Percentiles rank a stretch among this genome's conserved stretches.
These are phyloP conservation scores for Potamilus streckersoni DNA, from an alignment of 1,140 invertebrate species.

Conservation along the genomic window DNA sequence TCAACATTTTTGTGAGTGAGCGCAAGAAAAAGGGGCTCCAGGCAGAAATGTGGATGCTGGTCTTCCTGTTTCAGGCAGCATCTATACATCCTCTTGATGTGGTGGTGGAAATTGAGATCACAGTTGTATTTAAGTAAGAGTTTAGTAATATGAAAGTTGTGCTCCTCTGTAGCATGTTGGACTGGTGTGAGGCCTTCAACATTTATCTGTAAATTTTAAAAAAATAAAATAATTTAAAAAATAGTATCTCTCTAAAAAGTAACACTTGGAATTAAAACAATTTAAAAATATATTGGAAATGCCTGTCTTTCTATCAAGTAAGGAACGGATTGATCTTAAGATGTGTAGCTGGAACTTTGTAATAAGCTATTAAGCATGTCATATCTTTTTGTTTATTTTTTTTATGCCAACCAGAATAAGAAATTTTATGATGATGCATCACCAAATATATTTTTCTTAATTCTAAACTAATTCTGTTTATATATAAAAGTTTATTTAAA, in stretches of 20 bases:
- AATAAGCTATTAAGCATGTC: no score
- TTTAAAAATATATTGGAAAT: no score
- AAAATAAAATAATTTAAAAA: constrained; percentile 8
- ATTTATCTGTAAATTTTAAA: constrained; percentile 51
- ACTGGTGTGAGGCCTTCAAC: constrained; percentile 57
- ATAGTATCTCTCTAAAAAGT: not conserved
- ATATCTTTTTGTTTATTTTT: no score
- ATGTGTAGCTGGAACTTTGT: no score
- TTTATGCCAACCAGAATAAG: no score
- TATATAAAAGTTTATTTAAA: no score
- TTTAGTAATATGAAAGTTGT: constrained; percentile 48
- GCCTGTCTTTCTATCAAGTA: no score
- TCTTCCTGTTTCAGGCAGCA: constrained; percentile 62
- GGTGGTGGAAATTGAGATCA: constrained; percentile 53
- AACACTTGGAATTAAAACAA: not conserved
- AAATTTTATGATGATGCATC: no score
- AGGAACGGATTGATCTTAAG: no score
- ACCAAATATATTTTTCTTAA: no score
- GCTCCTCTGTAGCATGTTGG: constrained; percentile 51
- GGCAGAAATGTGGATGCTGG: constrained; percentile 60
- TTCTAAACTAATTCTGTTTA: no score
- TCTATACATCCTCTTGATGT: constrained; percentile 43
- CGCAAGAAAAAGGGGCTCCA: constrained; percentile 62
- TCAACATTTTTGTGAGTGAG: constrained; percentile 58
- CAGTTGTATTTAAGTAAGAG: constrained; percentile 56